phyloP scores from a whole-genome alignment of 2,113 vertebrate species.

The Pycnonotus jocosus region DNA sequence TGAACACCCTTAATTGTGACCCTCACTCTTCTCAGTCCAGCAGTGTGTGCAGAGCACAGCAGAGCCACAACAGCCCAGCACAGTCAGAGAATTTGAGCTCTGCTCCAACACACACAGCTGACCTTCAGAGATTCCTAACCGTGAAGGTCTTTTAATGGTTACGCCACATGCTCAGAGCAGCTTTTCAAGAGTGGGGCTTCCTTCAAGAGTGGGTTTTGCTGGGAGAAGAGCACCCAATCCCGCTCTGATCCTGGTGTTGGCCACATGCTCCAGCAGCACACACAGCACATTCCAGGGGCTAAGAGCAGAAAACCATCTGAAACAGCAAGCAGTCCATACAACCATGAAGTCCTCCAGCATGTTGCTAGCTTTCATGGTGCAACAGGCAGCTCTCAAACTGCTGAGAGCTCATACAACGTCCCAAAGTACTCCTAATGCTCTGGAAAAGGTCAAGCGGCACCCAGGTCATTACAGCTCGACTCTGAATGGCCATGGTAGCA shows the following conservation, averaged over 20 bases:
- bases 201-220: neutral
- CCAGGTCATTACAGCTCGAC: neutral
- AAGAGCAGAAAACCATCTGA: neutral
- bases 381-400: neutral
- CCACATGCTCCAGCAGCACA: neutral
- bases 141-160: neutral
- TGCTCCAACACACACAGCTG: neutral
- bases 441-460: neutral
- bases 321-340: neutral
- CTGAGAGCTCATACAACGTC: neutral
- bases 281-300: neutral
- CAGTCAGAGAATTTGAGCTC: accelerated
- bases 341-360: neutral
- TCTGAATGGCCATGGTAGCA: neutral
- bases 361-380: neutral
- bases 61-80: neutral
- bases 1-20: neutral
- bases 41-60: neutral
- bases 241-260: neutral
- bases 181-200: neutral
- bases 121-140: neutral
- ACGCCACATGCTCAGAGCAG: neutral
- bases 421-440: neutral
- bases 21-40: accelerated
- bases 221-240: neutral